A percentile compares a stretch with the other conserved stretches of the same genome.
Evolutionary conservation across 2,797 vertebrate species (phyloP).

Genomic region (Danio kyathit): DNA sequence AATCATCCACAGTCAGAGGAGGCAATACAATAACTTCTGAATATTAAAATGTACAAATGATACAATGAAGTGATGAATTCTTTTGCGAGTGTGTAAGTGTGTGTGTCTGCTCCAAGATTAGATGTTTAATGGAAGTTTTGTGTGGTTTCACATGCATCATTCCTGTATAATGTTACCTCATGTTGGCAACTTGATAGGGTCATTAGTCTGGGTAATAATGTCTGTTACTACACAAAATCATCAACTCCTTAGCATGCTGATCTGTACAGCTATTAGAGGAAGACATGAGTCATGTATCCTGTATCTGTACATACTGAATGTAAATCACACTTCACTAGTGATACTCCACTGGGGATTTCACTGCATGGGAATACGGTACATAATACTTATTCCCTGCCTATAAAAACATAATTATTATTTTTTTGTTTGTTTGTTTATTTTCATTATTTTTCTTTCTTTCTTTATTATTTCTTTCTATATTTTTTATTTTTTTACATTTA

Average conservation of each 20-base stretch:
- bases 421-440: too few relatives aligned
- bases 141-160: constrained; percentile 21
- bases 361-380: too few relatives aligned
- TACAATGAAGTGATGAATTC: too few relatives aligned
- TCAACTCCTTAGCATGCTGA: background rate
- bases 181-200: constrained; percentile 30
- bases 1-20: background rate
- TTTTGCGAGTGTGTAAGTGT: background rate
- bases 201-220: constrained; percentile 13
- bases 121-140: constrained; percentile 25
- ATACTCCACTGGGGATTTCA: background rate
- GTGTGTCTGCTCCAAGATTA: background rate
- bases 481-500: too few relatives aligned
- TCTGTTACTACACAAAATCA: constrained; percentile 13
- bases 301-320: constrained; percentile 11
- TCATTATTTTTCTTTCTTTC: too few relatives aligned
- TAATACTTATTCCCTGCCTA: too few relatives aligned
- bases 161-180: constrained; percentile 41
- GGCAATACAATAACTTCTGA: background rate
- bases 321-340: background rate
- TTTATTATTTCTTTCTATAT: too few relatives aligned
- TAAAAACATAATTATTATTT: too few relatives aligned
- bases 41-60: constrained; percentile 9
- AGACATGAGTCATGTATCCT: background rate
- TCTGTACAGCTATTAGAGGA: constrained; percentile 6